These are phyloP conservation scores for Agriopis marginaria DNA, from an alignment of 2,888 invertebrate species.

Conservation along the genomic window DNA sequence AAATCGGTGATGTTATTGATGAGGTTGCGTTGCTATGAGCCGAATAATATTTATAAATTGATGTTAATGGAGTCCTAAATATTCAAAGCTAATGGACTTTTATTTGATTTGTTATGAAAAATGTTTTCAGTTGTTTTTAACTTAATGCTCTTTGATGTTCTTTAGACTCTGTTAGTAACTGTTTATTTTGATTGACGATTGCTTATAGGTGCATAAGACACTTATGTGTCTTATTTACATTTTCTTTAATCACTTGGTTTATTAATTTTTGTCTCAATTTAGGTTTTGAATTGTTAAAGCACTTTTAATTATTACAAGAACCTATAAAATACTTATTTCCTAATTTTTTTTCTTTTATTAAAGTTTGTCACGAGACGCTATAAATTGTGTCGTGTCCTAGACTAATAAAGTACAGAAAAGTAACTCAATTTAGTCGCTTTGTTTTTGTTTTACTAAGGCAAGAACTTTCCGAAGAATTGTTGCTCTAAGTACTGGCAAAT, in stretches of 20 bases:
- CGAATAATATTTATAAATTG: conserved; percentile 19
- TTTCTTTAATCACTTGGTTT: too few relatives aligned
- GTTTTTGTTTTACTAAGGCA: neutral
- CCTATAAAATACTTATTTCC: neutral
- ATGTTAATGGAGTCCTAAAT: conserved; percentile 7
- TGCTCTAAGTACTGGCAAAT: neutral
- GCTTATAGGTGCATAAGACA: too few relatives aligned
- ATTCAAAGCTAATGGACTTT: neutral
- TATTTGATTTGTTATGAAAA: neutral
- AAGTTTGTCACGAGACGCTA: conserved; percentile 29
- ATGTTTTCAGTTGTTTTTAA: neutral
- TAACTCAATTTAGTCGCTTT: conserved; percentile 29
- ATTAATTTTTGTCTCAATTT: neutral
- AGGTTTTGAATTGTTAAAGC: neutral
- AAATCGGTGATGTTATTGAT: conserved; percentile 16
- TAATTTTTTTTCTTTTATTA: conserved; percentile 23
- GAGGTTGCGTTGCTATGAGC: conserved; percentile 12
- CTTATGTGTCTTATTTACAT: too few relatives aligned
- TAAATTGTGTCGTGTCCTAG: conserved; percentile 19
- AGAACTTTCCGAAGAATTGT: neutral
- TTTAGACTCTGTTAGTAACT: too few relatives aligned
- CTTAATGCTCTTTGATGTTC: neutral
- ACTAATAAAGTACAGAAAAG: conserved; percentile 26
- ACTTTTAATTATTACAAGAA: conserved; percentile 2
- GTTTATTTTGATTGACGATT: too few relatives aligned